Evolutionary conservation across 2,113 vertebrate genomes (phyloP), one percentile per base, ranked within the genome.

Genomic region (Melanotaenia duboulayi): DNA sequence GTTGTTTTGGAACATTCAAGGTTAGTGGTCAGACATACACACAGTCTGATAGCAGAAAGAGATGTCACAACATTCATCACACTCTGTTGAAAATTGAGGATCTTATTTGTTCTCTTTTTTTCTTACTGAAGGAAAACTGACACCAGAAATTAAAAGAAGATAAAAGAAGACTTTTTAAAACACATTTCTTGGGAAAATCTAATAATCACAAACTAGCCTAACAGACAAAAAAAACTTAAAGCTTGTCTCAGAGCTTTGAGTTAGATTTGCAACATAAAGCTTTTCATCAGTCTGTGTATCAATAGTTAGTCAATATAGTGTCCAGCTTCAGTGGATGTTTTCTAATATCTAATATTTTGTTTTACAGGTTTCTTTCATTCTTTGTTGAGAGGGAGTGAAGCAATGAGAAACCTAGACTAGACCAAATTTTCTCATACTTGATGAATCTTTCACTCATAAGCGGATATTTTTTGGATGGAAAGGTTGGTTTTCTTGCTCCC

Each of bases 331-430:
- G 37, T 35, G 17, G 8, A 56, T 19, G 1, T 52, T 24, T 12
- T 57, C 52, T 79, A 56, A 80, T 37, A 20, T 40, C 16, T 28
- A 6, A n/a, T 69, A 8, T 51, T 86, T 76, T 86, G 25, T 80
- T 76, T 84, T 59, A 35, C 67, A 90, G 89, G 67, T 75, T 73
- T 61, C 11, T 46, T 60, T 14, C 10, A 13, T 14, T 76, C 54
- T 14, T 66, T 59, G 17, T 8, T 9, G 50, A 22, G 1, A 51
- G 60, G 13, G 16, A 57, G 4, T 65, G 19, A 61, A 8, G 65
- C 17, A 52, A 44, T 28, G 10, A 3, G 52, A 4, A 40, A 44
- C 46, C 55, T 28, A 22, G 9, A 54, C 3, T 14, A 46, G 37
- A 68, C 51, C 7, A 6, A 17, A 13, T 19, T 61, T 11, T 25